Conservation (phyloP, 2,888 invertebrate genomes). For the Agrypnus murinus region DNA sequence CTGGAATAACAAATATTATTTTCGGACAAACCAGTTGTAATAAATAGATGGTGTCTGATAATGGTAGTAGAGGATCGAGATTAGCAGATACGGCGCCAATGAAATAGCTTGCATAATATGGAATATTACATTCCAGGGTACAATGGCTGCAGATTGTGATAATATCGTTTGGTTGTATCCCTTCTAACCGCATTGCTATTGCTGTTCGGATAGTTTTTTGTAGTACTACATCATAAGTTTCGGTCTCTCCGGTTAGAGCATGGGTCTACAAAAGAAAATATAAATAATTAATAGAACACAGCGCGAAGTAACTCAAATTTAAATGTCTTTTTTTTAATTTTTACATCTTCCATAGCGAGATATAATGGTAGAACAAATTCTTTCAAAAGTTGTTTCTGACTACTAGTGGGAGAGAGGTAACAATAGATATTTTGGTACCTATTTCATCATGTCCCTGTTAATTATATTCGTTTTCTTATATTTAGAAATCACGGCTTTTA, state of each 20-base stretch:
- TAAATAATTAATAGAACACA: too few species aligned
- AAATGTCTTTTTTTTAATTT: too few species aligned
- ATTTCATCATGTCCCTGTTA: too few species aligned
- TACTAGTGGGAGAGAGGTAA: too few species aligned
- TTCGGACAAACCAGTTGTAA: constrained; percentile 56
- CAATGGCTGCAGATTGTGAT: constrained; percentile 71
- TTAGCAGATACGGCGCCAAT: constrained; percentile 66
- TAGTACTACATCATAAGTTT: constrained; percentile 66
- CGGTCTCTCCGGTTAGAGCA: constrained; percentile 44
- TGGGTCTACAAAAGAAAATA: background rate
- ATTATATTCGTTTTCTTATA: too few species aligned
- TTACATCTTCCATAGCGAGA: too few species aligned
- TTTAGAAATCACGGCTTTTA: too few species aligned
- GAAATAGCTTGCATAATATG: constrained; percentile 71
- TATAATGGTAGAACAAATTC: too few species aligned
- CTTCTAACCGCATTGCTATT: constrained; percentile 56
- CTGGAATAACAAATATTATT: constrained; percentile 58
- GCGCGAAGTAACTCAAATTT: too few species aligned
- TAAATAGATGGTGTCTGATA: constrained; percentile 55
- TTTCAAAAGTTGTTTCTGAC: too few species aligned
- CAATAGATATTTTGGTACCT: too few species aligned
- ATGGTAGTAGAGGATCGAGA: constrained; percentile 59
- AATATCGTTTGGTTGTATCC: constrained; percentile 69
- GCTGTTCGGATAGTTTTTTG: background rate
- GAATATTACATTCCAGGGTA: constrained; percentile 69